These are phyloP conservation scores for Biston stratarius DNA, from an alignment of 2,888 invertebrate species.

Conservation along the genomic window DNA sequence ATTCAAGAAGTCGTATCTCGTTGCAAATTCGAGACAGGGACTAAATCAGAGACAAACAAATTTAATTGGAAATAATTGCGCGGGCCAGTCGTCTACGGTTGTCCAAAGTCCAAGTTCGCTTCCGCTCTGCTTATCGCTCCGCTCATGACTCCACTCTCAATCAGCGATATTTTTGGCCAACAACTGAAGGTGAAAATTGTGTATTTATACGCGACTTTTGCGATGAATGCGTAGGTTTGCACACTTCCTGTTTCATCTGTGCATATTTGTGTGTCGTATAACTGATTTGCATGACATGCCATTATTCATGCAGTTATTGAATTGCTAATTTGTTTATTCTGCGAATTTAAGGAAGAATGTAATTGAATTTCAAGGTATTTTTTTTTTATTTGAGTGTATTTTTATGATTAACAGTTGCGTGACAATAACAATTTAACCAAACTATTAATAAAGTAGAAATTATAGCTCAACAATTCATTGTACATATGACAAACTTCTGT, in stretches of 20 bases:
- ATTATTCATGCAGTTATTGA: slow-evolving; percentile 22
- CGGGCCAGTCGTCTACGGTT: no score
- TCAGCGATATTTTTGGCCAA: slow-evolving; percentile 78
- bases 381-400: neutral
- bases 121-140: neutral
- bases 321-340: slow-evolving; percentile 25
- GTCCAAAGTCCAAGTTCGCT: no score
- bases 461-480: neutral
- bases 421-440: neutral
- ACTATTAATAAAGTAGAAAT: neutral
- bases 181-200: slow-evolving; percentile 78
- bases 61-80: no score
- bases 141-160: neutral
- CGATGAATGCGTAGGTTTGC: slow-evolving; percentile 38
- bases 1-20: no score
- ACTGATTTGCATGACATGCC: slow-evolving; percentile 29
- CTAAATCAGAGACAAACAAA: no score
- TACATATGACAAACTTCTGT: no score
- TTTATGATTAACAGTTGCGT: neutral
- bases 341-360: neutral
- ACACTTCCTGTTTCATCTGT: slow-evolving; percentile 40
- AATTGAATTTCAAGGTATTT: neutral
- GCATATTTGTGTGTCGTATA: slow-evolving; percentile 4
- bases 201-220: slow-evolving; percentile 66
- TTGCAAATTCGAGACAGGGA: no score